These are phyloP conservation scores for Urophycis tenuis DNA, from an alignment of 2,797 vertebrate species.

Conservation along the genomic window DNA sequence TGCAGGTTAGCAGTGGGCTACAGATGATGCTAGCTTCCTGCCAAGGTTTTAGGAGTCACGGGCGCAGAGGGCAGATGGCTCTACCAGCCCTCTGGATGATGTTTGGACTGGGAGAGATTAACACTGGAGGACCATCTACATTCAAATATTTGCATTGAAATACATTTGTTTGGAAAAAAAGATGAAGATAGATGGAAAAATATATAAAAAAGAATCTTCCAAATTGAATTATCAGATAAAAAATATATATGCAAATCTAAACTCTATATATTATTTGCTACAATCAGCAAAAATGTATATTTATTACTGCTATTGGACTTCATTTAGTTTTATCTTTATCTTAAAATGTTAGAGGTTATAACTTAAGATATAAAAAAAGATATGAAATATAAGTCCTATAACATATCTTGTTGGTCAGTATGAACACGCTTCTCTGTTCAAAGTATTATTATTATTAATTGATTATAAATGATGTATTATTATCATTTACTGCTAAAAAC, in stretches of 20 bases:
- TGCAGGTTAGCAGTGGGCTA: not conserved
- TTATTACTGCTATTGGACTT: not conserved
- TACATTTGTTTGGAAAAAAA: not conserved
- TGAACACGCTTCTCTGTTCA: too few relatives aligned
- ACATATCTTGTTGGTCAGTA: not conserved
- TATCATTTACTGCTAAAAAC: not conserved
- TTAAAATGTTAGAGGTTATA: not conserved
- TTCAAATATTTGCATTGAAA: not conserved
- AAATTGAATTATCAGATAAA: too few relatives aligned
- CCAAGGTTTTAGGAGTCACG: constrained; percentile 18
- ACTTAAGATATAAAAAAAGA: not conserved
- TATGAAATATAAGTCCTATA: not conserved
- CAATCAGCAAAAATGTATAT: not conserved
- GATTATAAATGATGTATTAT: too few relatives aligned
- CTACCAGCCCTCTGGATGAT: constrained; percentile 29
- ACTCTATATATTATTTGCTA: not conserved
- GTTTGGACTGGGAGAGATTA: constrained; percentile 33
- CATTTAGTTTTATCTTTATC: not conserved
- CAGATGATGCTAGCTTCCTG: constrained; percentile 16
- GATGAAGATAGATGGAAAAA: not conserved
- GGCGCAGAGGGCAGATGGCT: constrained; percentile 34
- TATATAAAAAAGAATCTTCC: not conserved
- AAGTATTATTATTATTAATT: not conserved
- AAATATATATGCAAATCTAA: not conserved
- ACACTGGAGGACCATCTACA: constrained; percentile 9